Evolutionary conservation across 92 coral and sea anemone species (phyloP).

Genomic region (Hydrozoanthus gracilis): DNA sequence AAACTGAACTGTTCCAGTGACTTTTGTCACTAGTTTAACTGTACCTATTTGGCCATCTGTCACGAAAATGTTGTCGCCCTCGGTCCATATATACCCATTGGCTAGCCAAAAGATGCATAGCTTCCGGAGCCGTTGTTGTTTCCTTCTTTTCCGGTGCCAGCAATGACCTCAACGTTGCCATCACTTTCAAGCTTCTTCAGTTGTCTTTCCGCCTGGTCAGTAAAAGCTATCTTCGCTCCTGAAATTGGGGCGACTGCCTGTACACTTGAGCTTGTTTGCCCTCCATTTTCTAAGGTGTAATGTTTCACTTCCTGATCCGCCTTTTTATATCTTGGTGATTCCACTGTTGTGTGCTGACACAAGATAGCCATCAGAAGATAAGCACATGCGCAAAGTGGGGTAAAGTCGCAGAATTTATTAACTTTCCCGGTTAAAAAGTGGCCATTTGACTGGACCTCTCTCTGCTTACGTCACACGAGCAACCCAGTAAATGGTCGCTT

Average conservation of each 20-base stretch:
- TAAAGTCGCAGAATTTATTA: constrained; percentile 36
- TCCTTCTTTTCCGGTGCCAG: constrained; percentile 54
- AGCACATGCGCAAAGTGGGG: constrained; percentile 39
- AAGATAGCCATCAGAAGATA: constrained; percentile 50
- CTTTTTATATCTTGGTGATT: constrained; percentile 45
- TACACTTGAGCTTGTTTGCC: constrained; percentile 19
- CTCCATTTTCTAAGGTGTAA: constrained; percentile 41
- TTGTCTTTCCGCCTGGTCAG: constrained; percentile 47
- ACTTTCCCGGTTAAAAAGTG: constrained; percentile 24
- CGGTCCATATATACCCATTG: constrained; percentile 50
- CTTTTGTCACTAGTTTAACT: constrained; percentile 39
- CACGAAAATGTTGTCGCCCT: constrained; percentile 43
- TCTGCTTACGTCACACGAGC: constrained; percentile 41
- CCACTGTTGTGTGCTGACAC: constrained; percentile 46
- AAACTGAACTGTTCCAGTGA: constrained; percentile 44
- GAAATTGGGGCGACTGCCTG: constrained; percentile 18
- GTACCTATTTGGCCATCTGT: constrained; percentile 55
- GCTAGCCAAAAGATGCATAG: constrained; percentile 51
- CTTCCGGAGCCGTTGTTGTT: constrained; percentile 56
- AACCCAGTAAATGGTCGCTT: constrained; percentile 5
- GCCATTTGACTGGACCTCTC: constrained; percentile 33
- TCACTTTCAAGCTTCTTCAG: constrained; percentile 20
- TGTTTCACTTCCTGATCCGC: constrained; percentile 51
- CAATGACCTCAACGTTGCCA: constrained; percentile 39
- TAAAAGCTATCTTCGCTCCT: constrained; percentile 31